These are phyloP conservation scores for Crossocerus cetratus DNA, from an alignment of 2,888 invertebrate genomes.

Conservation along the genomic window DNA sequence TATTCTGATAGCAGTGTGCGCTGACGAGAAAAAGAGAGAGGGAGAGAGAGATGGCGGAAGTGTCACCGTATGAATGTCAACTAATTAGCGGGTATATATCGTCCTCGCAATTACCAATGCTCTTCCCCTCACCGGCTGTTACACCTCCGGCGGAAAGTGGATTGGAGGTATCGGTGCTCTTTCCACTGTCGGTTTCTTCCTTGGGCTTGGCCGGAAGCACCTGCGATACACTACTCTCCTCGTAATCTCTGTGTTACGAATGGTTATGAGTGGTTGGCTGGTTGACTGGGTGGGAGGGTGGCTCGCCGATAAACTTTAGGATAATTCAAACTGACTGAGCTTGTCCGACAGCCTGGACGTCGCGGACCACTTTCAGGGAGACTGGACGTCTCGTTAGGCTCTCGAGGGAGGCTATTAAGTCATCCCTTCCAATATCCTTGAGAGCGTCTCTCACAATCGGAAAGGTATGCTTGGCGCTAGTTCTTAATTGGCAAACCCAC, in stretches of 20 bases:
- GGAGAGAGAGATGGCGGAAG: too few species aligned
- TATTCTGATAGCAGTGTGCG: constrained; percentile 20
- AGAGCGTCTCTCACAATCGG: constrained; percentile 78
- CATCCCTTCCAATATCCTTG: constrained; percentile 78
- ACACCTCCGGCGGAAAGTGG: too few species aligned
- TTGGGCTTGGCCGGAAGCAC: not conserved
- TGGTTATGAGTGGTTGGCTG: not conserved
- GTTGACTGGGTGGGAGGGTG: not conserved
- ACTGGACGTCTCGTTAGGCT: constrained; percentile 11
- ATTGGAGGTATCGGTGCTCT: not conserved
- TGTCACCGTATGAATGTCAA: too few species aligned
- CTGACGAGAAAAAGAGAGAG: not conserved
- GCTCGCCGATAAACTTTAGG: not conserved
- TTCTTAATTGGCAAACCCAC: constrained; percentile 78
- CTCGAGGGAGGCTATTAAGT: constrained; percentile 67
- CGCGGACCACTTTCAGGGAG: constrained; percentile 27
- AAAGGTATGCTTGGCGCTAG: constrained; percentile 79
- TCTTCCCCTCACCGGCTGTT: too few species aligned
- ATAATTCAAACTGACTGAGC: constrained; percentile 19
- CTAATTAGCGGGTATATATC: too few species aligned
- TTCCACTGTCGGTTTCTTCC: not conserved
- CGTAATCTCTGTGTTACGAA: constrained; percentile 25
- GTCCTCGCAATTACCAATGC: too few species aligned
- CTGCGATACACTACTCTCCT: not conserved
- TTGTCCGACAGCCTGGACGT: constrained; percentile 14